Base-by-base conservation (phyloP, 2,888 invertebrate genomes). In the Byasa hedistus region DNA sequence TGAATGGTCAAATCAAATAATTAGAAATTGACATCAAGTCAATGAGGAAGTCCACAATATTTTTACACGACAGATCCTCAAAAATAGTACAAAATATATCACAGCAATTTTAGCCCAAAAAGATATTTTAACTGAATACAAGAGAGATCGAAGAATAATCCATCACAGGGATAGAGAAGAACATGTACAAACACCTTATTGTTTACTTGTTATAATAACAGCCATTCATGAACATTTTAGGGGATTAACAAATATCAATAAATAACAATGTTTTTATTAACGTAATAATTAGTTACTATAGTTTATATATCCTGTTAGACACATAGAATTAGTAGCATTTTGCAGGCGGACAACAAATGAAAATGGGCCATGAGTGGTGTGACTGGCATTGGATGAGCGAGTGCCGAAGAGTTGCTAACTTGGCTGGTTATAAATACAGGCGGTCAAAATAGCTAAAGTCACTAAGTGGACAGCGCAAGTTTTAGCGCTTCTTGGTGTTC, bases 401-500 rank as follows among this genome's bases (percentile, higher is more conserved):
- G 69, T 70, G 73, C 52, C 71, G 77, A 73, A 73, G 71, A 75
- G 70, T 68, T 72, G 52, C 44, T 44, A 73, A 73, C 65, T 69
- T 69, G 68, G 58, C 68, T 61, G 64, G 69, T 58, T 72, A 72
- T 77, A 78, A 77, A 80, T 79, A 79, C 59, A 73, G 72, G 70
- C 66, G 70, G 69, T 21, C 17, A 55, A 57, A 61, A 52, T 61
- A 58, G 44, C 39, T 57, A 65, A 44, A 58, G 22, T 61, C 69
- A 75, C 79, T 89, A 87, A 76, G 91, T 85, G 72, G 92, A 92
- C 69, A 96, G 91, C 71, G 96, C 96, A 75, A 95, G 91, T 84
- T 96, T 95, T 73, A 98, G 92, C 56, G 97, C 96, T 77, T 96
- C 95, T 84, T 96, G 96, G 84, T 97, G 96, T 76, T 97, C 96